Base-by-base conservation (phyloP, 2,888 invertebrate genomes). In the Cybosia mesomella region DNA sequence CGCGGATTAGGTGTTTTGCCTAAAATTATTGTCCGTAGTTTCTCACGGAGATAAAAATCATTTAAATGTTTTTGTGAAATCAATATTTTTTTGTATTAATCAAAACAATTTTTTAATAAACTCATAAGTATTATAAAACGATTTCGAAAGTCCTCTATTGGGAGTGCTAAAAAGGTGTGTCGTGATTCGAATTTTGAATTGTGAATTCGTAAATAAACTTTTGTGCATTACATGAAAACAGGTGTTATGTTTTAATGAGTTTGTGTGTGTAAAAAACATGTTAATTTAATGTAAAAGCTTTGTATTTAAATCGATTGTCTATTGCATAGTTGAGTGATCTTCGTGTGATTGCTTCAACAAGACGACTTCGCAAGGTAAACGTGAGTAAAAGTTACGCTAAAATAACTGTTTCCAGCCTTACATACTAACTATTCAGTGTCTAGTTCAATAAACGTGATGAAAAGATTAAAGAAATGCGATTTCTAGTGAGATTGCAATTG, bases 301-400 rank as follows among this genome's bases (percentile, higher is more conserved):
- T 75, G 75, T 75, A 67, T 68, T 55, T 39, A 63, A 80, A 87
- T 85, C 81, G 78, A 87, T 87, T 88, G 85, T 84, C 79, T 72
- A 69, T 89, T 88, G 85, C 85, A 87, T 86, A 90, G 85, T 89
- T 89, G 84, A 89, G 87, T 91, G 90, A 88, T 87, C 85, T 84
- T 84, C 84, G 87, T 89, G 87, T 84, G 87, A 87, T 84, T 86
- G 85, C 70, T 71, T 74, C 70, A 72, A 72, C 81, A 67, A 80
- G 83, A 84, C 83, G 82, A 85, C 83, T 85, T 85, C 76, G 81
- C 83, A 83, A 89, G 85, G 77, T 81, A 87, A 92, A 91, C 86
- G 93, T 93, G 83, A 94, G 93, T 93, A 92, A 90, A 91, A 91
- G 89, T 91, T 85, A 81, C 78, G 83, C 77, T 83, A 80, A 81